Percentiles rank a stretch among this genome's conserved stretches.
phyloP scores from a whole-genome alignment of 2,797 vertebrate species.

The Lithobates sylvaticus region DNA sequence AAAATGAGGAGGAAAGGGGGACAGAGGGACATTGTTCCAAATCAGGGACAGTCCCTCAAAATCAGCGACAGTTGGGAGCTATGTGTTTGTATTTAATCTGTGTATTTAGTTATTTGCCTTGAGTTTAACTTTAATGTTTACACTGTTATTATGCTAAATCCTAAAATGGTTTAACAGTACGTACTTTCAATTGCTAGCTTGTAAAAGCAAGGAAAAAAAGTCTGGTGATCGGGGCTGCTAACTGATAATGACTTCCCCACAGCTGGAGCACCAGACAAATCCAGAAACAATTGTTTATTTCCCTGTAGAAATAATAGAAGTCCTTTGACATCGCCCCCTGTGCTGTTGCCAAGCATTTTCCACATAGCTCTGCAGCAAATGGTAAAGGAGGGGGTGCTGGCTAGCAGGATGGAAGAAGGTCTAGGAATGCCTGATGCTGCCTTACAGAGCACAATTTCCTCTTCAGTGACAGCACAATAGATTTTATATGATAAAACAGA shows the following conservation, averaged over 20 bases:
- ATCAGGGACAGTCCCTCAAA: too few species aligned
- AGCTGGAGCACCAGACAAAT: conserved; percentile 60
- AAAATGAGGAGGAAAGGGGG: too few species aligned
- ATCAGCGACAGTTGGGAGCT: too few species aligned
- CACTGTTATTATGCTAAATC: not conserved
- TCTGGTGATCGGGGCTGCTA: conserved; percentile 61
- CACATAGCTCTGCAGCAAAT: conserved; percentile 3
- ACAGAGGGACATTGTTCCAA: too few species aligned
- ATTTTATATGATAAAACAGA: conserved; percentile 36
- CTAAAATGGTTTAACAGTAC: not conserved
- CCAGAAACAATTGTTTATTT: conserved; percentile 57
- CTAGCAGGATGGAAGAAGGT: not conserved
- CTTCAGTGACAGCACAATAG: conserved; percentile 12
- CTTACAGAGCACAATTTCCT: conserved; percentile 46
- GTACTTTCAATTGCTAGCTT: not conserved
- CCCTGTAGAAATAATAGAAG: conserved; percentile 56
- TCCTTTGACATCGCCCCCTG: conserved; percentile 50
- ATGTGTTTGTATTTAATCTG: too few species aligned
- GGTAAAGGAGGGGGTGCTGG: not conserved
- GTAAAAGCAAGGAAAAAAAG: not conserved
- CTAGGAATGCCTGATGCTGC: conserved; percentile 29
- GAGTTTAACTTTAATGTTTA: not conserved
- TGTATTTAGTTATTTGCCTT: not conserved
- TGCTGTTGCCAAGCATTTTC: conserved; percentile 56
- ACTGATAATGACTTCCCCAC: conserved; percentile 60